Conservation (phyloP, 37 sponge, comb jelly and placozoan species). For the Eunapius fragilis region DNA sequence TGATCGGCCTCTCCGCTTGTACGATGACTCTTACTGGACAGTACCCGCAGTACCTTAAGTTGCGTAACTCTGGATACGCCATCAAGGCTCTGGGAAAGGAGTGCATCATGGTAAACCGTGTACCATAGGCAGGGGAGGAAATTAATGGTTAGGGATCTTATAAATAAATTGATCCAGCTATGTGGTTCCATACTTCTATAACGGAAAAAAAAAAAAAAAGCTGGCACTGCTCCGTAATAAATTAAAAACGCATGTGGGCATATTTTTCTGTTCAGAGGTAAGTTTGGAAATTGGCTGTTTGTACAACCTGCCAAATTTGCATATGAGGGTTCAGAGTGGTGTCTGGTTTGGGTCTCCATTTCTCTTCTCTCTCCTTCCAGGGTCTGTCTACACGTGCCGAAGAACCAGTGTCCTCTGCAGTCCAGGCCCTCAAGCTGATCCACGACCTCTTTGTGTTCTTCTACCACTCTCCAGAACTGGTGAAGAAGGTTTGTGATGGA, state of each 20-base stretch:
- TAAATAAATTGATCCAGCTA: too few species aligned
- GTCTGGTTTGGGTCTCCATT: too few species aligned
- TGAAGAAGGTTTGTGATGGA: slow-evolving; percentile 38
- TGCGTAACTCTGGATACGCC: slow-evolving; percentile 38
- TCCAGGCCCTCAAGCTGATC: slow-evolving; percentile 17
- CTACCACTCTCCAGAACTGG: slow-evolving; percentile 40
- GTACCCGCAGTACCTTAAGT: slow-evolving; percentile 37
- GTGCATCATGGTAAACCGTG: slow-evolving; percentile 53
- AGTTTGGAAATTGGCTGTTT: too few species aligned
- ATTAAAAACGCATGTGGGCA: too few species aligned
- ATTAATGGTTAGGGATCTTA: too few species aligned
- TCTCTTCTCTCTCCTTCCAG: slow-evolving; percentile 2
- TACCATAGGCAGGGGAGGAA: background rate
- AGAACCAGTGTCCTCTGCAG: slow-evolving; percentile 34
- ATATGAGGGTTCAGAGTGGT: too few species aligned
- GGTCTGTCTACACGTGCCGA: slow-evolving; percentile 43
- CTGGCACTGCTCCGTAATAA: too few species aligned
- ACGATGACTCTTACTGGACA: slow-evolving; percentile 38
- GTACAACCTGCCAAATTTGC: too few species aligned
- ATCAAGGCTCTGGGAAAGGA: slow-evolving; percentile 24
- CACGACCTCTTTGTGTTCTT: slow-evolving; percentile 62
- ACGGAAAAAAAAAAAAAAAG: too few species aligned
- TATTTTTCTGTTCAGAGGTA: too few species aligned
- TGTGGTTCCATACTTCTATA: too few species aligned
- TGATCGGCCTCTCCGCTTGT: slow-evolving; percentile 42